Base-by-base conservation (phyloP, 2,797 vertebrate genomes). In the Xiphophorus birchmanni region DNA sequence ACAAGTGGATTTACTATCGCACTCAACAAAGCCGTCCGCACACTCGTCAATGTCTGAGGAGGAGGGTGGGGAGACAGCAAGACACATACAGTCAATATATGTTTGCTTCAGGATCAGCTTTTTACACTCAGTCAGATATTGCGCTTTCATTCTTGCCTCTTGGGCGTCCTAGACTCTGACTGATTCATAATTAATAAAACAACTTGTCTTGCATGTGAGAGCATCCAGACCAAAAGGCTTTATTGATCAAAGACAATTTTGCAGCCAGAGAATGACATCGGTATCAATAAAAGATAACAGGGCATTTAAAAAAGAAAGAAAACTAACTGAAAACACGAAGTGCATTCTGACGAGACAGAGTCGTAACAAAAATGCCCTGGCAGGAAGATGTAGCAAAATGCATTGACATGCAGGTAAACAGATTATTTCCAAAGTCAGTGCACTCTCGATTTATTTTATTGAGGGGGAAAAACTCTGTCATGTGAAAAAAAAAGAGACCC, bases 31-130 rank as follows among this genome's bases (percentile, higher is more conserved):
- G 90, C 98, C 98, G 78, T 99, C 97, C 0, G 94, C 95, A 91
- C 99, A 99, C 95, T 99, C 98, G 74, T 99, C 97, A 75, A 99
- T 99, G 91, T 99, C 99, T 99, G 94, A 52, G 69, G 75, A 76
- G 10, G 73, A 1, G 23, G 9, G 10, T 69, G 35, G 17, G 10
- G 45, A 83, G 54, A 76, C 17, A 81, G 74, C 42, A 63, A 84
- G 77, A 84, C 69, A 56, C 15, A 50, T 67, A 37, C 52, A 74
- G 26, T 79, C 77, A 75, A 78, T 65, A 44, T 44, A 79, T 58
- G 78, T 78, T 74, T 60, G 23, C 72, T 85, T 81, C 29, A 79
- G 65, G 42, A 77, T 87, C 76, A 60, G 69, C 52, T 69, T 76
- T 83, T 83, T 73, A 32, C 63, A 79, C 35, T 79, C 78, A 81